A percentile compares a stretch with the other conserved stretches of the same genome.
phyloP scores from a whole-genome alignment of 1,140 invertebrate species.

The Procambarus clarkii region DNA sequence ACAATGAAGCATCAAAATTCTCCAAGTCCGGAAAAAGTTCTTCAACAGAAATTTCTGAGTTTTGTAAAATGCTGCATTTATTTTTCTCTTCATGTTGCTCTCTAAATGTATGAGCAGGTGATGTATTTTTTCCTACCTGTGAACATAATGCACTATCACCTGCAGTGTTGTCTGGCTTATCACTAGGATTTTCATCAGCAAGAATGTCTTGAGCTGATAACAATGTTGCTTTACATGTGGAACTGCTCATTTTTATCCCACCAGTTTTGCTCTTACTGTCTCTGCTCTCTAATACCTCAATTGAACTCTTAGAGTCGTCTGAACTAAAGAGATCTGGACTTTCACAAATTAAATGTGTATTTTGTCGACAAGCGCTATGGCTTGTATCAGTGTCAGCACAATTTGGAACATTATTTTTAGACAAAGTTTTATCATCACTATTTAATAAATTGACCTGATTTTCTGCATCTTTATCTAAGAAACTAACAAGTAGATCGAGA shows the following conservation, averaged over 20 bases:
- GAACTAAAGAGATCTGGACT: background rate
- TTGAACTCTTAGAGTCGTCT: background rate
- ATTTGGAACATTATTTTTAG: background rate
- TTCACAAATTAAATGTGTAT: background rate
- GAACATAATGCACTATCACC: background rate
- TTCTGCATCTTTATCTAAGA: background rate
- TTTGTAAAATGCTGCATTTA: background rate
- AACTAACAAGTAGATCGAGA: conserved; percentile 6
- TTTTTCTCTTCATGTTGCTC: background rate
- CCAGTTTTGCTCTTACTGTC: background rate
- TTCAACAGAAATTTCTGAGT: background rate
- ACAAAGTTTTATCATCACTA: no score
- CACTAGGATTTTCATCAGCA: background rate
- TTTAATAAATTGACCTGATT: no score
- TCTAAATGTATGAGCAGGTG: background rate
- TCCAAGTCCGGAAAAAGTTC: background rate
- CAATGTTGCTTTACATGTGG: background rate
- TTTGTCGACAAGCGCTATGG: background rate
- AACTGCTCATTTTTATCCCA: background rate
- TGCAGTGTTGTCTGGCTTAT: background rate
- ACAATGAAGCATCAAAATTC: background rate
- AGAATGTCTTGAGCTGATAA: no score
- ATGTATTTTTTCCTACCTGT: background rate
- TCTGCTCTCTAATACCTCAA: background rate
- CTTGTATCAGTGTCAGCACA: background rate